These are phyloP conservation scores for Xenus cinereus DNA, from an alignment of 2,113 vertebrate genomes.

Conservation along the genomic window DNA sequence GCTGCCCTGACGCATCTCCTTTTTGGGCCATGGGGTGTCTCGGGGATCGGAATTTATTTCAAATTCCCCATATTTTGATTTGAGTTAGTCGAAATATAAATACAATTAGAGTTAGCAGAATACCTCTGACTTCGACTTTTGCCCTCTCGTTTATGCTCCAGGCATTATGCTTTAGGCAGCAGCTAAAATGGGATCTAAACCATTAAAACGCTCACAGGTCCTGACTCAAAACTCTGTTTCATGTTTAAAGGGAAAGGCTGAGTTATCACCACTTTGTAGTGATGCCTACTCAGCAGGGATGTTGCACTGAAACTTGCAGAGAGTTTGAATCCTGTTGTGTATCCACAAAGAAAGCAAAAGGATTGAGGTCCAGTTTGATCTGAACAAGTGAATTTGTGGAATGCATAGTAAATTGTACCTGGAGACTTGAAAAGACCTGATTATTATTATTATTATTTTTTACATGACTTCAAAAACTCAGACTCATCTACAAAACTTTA, in stretches of 20 bases:
- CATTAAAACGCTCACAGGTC: slow-evolving; percentile 16
- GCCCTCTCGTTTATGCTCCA: slow-evolving; percentile 23
- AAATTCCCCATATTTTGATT: slow-evolving; percentile 14
- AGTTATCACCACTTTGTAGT: background rate
- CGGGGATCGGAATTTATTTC: slow-evolving; percentile 1
- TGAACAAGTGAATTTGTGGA: background rate
- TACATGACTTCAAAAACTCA: background rate
- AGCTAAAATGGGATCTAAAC: slow-evolving; percentile 38
- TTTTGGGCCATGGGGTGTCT: background rate
- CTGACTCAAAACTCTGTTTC: slow-evolving; percentile 14
- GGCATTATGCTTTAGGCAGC: slow-evolving; percentile 37
- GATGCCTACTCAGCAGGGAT: background rate
- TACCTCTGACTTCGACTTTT: slow-evolving; percentile 36
- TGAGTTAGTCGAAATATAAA: slow-evolving; percentile 19
- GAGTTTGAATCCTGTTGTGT: background rate
- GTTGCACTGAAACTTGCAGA: background rate
- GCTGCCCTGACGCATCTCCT: background rate
- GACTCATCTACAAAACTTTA: background rate
- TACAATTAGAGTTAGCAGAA: slow-evolving; percentile 19
- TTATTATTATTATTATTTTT: background rate
- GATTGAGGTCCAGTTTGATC: background rate
- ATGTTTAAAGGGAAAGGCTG: slow-evolving; percentile 44
- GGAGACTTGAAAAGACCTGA: background rate
- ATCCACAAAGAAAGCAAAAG: background rate
- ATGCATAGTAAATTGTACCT: background rate